phyloP scores from a whole-genome alignment of 2,113 vertebrate species.

The Alouatta palliata region DNA sequence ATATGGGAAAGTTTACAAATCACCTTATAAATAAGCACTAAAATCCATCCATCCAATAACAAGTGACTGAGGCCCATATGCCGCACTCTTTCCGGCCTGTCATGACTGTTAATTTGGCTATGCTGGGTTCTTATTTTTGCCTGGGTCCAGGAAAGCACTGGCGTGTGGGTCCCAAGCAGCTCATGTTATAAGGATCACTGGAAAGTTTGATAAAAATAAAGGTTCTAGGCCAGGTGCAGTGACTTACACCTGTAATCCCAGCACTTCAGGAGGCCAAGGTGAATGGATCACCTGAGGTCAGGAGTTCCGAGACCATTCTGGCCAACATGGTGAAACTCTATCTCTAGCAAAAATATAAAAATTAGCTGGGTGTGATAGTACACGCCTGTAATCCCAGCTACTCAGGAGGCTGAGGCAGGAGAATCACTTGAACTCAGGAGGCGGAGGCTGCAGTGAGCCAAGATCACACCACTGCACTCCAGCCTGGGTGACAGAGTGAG shows the following conservation, averaged over 20 bases:
- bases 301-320: not conserved
- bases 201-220: not conserved
- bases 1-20: not conserved
- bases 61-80: not conserved
- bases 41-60: not conserved
- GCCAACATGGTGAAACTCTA: not conserved
- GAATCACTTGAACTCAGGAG: no score
- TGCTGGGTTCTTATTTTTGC: not conserved
- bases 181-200: not conserved
- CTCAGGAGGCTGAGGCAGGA: no score
- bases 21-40: not conserved
- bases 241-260: not conserved
- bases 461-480: no score
- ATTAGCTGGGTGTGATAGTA: no score
- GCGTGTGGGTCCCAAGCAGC: no score
- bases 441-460: no score
- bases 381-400: no score
- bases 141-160: not conserved
- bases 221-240: not conserved
- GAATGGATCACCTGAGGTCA: not conserved
- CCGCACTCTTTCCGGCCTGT: fast-evolving
- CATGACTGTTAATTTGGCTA: no score
- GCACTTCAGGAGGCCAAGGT: not conserved
- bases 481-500: no score
- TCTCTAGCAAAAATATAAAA: not conserved